phyloP scores from a whole-genome alignment of 37 sponge, comb jelly and placozoan genomes.

The Crambe crambe region DNA sequence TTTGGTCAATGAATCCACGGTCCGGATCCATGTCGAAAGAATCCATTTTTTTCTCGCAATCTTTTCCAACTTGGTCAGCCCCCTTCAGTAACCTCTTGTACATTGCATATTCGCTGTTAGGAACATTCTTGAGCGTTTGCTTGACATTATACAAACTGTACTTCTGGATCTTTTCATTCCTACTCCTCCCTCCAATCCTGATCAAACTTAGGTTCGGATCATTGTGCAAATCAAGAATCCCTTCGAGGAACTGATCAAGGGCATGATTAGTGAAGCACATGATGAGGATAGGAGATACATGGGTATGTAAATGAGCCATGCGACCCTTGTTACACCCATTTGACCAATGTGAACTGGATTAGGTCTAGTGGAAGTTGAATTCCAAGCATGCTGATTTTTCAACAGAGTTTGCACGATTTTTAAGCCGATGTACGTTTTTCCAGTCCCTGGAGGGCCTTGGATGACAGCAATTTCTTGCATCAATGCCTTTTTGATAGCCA shows the following conservation, averaged over 20 bases:
- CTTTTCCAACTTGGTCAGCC: neutral
- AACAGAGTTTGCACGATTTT: conserved; percentile 78
- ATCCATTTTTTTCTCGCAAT: neutral
- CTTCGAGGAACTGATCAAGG: conserved; percentile 92
- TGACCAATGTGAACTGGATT: no score
- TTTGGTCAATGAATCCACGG: neutral
- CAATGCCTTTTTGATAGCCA: conserved; percentile 73
- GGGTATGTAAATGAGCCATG: conserved; percentile 4
- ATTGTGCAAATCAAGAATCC: conserved; percentile 21
- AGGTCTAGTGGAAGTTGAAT: neutral
- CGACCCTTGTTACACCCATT: conserved; percentile 76
- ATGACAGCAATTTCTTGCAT: conserved; percentile 87
- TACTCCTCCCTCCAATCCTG: conserved; percentile 82
- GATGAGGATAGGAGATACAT: conserved; percentile 75
- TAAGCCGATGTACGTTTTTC: conserved; percentile 92
- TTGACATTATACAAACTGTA: conserved; percentile 23
- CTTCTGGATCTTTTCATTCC: conserved; percentile 63
- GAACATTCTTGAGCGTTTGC: neutral
- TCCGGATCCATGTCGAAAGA: neutral
- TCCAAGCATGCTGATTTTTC: conserved; percentile 57
- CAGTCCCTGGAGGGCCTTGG: conserved; percentile 98
- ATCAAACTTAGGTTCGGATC: conserved; percentile 31
- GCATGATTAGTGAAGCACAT: conserved; percentile 96
- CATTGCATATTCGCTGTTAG: neutral
- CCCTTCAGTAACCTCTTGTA: neutral